Evolutionary conservation across 2,797 vertebrate genomes (phyloP).

Genomic region (Falco cherrug): DNA sequence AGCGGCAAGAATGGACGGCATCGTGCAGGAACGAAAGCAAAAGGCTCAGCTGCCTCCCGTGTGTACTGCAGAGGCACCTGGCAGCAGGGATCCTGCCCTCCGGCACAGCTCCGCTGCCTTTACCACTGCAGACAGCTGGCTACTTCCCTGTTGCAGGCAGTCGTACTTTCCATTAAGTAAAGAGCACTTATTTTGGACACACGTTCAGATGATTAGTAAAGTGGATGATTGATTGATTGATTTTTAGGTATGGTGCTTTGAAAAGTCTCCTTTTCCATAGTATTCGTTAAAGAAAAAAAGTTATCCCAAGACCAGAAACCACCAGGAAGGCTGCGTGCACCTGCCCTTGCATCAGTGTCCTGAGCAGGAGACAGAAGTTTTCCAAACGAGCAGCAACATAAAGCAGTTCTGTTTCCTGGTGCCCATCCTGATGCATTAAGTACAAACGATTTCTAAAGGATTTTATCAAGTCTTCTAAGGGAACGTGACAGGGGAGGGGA

Average conservation of each 20-base stretch:
- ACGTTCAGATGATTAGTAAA: neutral
- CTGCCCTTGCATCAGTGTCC: neutral
- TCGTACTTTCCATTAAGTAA: neutral
- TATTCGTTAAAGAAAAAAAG: neutral
- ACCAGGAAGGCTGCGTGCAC: neutral
- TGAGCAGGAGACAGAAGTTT: neutral
- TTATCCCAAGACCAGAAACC: neutral
- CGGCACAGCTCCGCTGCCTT: neutral
- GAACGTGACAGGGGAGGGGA: neutral
- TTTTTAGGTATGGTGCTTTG: neutral
- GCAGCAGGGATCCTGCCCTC: neutral
- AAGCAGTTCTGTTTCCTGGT: neutral
- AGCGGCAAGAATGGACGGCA: neutral
- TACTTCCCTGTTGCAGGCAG: neutral
- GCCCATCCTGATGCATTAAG: neutral
- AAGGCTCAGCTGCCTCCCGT: neutral
- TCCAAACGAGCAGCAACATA: neutral
- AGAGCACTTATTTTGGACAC: conserved; percentile 15
- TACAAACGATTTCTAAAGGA: neutral
- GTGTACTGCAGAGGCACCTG: neutral
- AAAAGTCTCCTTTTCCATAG: neutral
- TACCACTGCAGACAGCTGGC: neutral
- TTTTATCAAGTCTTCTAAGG: neutral
- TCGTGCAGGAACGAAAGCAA: neutral
- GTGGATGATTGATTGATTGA: neutral